These are phyloP conservation scores for Leucoraja erinaceus DNA, from an alignment of 2,113 vertebrate genomes.

Conservation along the genomic window DNA sequence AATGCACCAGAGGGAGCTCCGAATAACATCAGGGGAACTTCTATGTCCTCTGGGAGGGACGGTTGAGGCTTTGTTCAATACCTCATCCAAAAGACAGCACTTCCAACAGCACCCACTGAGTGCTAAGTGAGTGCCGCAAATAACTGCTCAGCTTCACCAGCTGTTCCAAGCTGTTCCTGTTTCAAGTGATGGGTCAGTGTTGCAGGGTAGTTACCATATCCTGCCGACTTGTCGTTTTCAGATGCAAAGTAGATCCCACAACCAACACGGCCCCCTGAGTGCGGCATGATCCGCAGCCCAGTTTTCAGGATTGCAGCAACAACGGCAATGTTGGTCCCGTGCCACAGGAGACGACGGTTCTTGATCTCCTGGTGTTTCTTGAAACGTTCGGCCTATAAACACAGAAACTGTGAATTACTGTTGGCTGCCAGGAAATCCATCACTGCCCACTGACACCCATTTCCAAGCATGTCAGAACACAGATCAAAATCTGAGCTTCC, in stretches of 20 bases:
- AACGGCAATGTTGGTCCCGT: constrained; percentile 77
- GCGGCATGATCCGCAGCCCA: constrained; percentile 84
- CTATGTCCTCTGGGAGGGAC: not conserved
- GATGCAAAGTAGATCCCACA: constrained; percentile 84
- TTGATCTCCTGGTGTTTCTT: constrained; percentile 57
- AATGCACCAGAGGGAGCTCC: too few relatives aligned
- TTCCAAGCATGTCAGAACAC: too few relatives aligned
- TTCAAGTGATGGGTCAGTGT: too few relatives aligned
- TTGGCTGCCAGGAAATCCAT: not conserved
- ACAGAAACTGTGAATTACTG: not conserved
- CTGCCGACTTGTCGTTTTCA: constrained; percentile 75
- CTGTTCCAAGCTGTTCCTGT: too few relatives aligned
- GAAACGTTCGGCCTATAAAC: constrained; percentile 63
- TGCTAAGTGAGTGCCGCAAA: too few relatives aligned
- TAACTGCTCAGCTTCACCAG: too few relatives aligned
- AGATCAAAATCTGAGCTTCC: too few relatives aligned
- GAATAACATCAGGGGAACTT: not conserved
- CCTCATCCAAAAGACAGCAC: not conserved
- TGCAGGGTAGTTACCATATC: constrained; percentile 63
- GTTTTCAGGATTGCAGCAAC: constrained; percentile 81
- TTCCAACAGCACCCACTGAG: not conserved
- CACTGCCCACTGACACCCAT: too few relatives aligned
- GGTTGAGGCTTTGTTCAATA: not conserved
- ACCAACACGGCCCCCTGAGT: constrained; percentile 76
- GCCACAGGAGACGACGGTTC: constrained; percentile 81